Conservation (phyloP, 2,888 invertebrate genomes). For the Ectemnius continuus region DNA sequence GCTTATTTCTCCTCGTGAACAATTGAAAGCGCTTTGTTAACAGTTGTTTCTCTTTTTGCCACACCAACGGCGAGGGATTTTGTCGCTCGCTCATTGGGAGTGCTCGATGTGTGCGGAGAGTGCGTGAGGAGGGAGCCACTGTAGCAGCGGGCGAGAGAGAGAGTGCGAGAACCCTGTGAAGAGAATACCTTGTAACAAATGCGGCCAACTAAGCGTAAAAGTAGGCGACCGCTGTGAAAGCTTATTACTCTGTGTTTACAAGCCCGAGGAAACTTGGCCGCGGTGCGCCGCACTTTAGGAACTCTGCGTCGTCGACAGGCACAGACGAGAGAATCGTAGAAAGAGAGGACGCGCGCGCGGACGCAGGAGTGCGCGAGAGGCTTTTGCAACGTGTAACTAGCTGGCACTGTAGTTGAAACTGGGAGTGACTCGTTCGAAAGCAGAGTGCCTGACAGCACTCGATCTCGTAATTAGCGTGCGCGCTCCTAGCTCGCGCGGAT, state of each 20-base stretch:
- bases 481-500: neutral
- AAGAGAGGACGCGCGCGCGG: conserved; percentile 14
- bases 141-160: too few species aligned
- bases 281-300: conserved; percentile 50
- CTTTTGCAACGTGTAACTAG: conserved; percentile 41
- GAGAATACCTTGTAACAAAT: conserved; percentile 45
- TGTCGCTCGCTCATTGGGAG: neutral
- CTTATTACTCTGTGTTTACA: conserved; percentile 63
- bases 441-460: conserved; percentile 46
- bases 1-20: neutral
- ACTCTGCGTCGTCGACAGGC: conserved; percentile 28
- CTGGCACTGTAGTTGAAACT: conserved; percentile 17
- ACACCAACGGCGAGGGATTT: too few species aligned
- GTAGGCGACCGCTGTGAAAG: conserved; percentile 52
- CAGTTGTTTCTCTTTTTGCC: neutral
- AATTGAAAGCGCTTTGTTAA: conserved; percentile 3
- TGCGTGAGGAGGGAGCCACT: too few species aligned
- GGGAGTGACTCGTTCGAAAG: conserved; percentile 54
- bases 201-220: conserved; percentile 62
- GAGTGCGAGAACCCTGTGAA: too few species aligned
- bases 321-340: conserved; percentile 16
- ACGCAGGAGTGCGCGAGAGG: too few species aligned
- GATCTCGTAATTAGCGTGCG: conserved; percentile 59
- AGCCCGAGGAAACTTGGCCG: conserved; percentile 56
- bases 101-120: conserved; percentile 10